These are phyloP conservation scores for Oeneis ivallda DNA, from an alignment of 2,888 invertebrate species.

Conservation along the genomic window DNA sequence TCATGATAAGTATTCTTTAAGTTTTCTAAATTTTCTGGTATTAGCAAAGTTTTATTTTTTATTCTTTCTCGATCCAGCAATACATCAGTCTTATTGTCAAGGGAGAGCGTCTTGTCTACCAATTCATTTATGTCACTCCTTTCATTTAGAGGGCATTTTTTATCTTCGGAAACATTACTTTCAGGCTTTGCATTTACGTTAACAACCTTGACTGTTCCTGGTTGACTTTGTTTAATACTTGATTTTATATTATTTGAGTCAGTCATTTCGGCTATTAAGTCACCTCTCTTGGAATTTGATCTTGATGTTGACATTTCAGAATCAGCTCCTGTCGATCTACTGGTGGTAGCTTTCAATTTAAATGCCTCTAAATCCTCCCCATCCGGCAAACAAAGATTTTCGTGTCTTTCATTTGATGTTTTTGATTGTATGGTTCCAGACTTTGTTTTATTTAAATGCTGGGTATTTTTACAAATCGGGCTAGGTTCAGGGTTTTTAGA, in stretches of 20 bases:
- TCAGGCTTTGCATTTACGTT: slow-evolving; percentile 1
- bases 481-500: slow-evolving; percentile 12
- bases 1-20: slow-evolving; percentile 47
- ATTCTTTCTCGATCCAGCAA: slow-evolving; percentile 43
- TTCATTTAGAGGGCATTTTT: background rate
- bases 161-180: background rate
- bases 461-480: background rate
- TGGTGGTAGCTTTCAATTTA: background rate
- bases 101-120: background rate
- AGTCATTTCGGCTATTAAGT: background rate
- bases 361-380: background rate
- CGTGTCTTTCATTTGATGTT: background rate
- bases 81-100: background rate
- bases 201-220: background rate
- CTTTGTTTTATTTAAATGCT: background rate
- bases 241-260: background rate
- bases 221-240: background rate
- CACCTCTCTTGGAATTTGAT: background rate
- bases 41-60: slow-evolving; percentile 57
- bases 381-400: background rate
- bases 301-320: background rate
- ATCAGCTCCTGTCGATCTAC: background rate
- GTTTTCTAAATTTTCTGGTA: slow-evolving; percentile 55
- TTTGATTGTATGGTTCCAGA: slow-evolving; percentile 3
- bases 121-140: background rate